Evolutionary conservation across 2,888 invertebrate genomes (phyloP), one percentile per base, ranked within the genome.

Genomic region (Synergus japonicus): DNA sequence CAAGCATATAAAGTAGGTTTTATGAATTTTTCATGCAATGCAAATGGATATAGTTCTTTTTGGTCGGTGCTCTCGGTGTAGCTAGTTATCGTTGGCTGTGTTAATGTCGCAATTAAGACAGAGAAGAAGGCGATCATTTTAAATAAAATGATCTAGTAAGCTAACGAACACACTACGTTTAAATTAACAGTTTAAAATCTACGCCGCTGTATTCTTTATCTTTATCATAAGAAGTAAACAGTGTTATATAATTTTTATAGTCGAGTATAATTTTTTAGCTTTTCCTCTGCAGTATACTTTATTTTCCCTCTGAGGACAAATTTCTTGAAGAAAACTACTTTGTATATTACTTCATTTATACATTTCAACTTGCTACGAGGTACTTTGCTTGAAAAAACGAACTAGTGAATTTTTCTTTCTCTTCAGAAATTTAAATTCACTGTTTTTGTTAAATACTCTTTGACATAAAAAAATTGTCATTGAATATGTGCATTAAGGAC

Each of bases 1-100:
- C n/a, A 64, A 46, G 60, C 76, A 76, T 76, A 64, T 64, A 76
- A 76, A 76, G 76, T 63, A 76, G 60, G 18, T 76, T 76, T 76
- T 44, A 76, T 76, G 63, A 44, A 63, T 76, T 63, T 63, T 76
- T 44, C 44, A 63, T 76, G 76, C 76, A 76, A 76, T 76, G 76
- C 76, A 76, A 76, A 76, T 76, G 60, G 63, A 76, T 41, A 58
- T 58, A 73, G 73, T 73, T 73, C n/a, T n/a, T 73, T 69, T 73
- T 37, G 37, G 41, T 9, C 18, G 43, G n/a, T 44, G 43, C 4
- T 12, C 43, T 49, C n/a, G 41, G 73, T 73, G 54, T 73, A 58
- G 37, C n/a, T 54, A 73, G 54, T 73, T 37, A 73, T 73, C 73
- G 73, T 73, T 41, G 54, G 73, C 18, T 73, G 73, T 73, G 54